Base-by-base conservation (phyloP, 2,888 invertebrate species). In the Polyploca ridens region DNA sequence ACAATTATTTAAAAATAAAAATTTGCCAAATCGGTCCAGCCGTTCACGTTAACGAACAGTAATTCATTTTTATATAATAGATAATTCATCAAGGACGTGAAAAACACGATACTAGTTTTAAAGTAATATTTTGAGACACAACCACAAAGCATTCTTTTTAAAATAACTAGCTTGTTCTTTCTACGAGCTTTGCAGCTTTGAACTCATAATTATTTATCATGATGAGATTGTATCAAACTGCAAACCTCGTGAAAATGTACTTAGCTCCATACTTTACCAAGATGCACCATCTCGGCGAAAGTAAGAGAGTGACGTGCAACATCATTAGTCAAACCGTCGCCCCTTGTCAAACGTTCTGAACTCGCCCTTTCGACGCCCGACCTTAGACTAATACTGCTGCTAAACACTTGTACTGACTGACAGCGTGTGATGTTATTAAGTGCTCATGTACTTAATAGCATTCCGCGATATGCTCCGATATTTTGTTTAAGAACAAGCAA, bases 301-400 rank as follows among this genome's bases (percentile, higher is more conserved):
- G 86, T 86, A 83, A 84, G 86, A 85, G 87, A 89, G 83, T 86
- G 86, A 86, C 87, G 85, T 86, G 81, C 74, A 77, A 73, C 79
- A 80, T 83, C 89, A 94, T 94, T 93, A 90, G 86, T 94, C 93
- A 94, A 89, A 78, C 85, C 90, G 94, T 94, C 94, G 81, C 89
- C 94, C 94, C 93, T 88, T 89, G 91, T 92, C 91, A 91, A 87
- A 86, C 81, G 81, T 77, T 81, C 67, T 76, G 87, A 87, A 85
- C 85, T 86, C 82, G 84, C 85, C 88, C 84, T 84, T 84, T 84
- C 85, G 83, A 82, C 82, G 79, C 81, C 75, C 83, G 82, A 81
- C 83, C 84, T 83, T 80, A 82, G 81, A 79, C 78, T 84, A 85
- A 86, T 87, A 88, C 86, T 81, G 79, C 77, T 78, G 80, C 84